Base-by-base conservation (phyloP, 2,888 invertebrate species). In the Ichneumon xanthorius region DNA sequence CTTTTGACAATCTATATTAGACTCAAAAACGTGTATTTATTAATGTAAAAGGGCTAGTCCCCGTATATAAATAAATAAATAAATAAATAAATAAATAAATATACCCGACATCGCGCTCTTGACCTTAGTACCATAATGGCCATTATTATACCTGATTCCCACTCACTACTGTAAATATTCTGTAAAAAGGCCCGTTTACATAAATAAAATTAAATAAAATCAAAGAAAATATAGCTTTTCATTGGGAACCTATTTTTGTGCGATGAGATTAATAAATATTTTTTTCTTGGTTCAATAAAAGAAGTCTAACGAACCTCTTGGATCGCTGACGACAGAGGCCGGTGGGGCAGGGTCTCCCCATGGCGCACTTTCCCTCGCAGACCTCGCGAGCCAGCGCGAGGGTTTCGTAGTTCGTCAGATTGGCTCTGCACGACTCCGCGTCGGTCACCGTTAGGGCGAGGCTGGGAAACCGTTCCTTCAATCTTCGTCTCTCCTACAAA, bases 291-390 rank as follows among this genome's bases (percentile, higher is more conserved):
- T 48, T 53, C 3, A 67, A 71, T 19, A 14, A 61, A 33, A 16
- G n/a, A n/a, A 61, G 1, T 4, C 26, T 0, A 22, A 77, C 85
- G 84, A 85, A 94, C 94, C 94, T 93, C 89, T 94, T 94, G 82
- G 94, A 94, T 53, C 94, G 92, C 61, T 94, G 94, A 53, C 95
- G 94, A 90, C 96, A 96, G 58, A 95, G 95, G 94, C 98, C 98
- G 90, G 98, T 97, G 7, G 98, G 98, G 94, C 98, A 98, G 89
- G 96, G 96, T 90, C 97, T 96, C 67, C 97, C 97, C 95, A 97
- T 96, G 4, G 96, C 95, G 93, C 98, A 98, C 92, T 97, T 96
- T 65, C 98, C 98, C 93, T 98, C 98, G 94, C 98, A 98, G 86
- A 98, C 97, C 90, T 97, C 96, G 86, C 96, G 95, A 83, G 97